Evolutionary conservation across 2,888 invertebrate species (phyloP).

Genomic region (Branchellion lobata): DNA sequence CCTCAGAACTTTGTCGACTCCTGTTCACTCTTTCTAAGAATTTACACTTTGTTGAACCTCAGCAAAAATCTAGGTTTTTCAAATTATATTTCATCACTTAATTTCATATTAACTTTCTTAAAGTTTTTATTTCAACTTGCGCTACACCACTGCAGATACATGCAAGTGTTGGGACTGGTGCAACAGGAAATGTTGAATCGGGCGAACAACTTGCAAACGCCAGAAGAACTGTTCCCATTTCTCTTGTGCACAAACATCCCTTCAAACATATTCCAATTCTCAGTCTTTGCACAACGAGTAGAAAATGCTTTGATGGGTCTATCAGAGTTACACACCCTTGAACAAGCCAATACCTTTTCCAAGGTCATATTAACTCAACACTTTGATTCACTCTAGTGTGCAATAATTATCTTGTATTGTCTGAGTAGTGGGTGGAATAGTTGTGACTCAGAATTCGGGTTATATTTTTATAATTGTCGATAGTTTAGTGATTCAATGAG

Average conservation of each 20-base stretch:
- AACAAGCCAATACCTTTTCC: background rate
- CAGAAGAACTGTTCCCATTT: background rate
- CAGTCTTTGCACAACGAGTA: background rate
- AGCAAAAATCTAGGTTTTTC: background rate
- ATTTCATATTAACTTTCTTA: no score
- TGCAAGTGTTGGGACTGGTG: background rate
- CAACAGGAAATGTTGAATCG: constrained; percentile 2
- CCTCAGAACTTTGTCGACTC: constrained; percentile 1
- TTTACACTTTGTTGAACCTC: background rate
- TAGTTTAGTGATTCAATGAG: no score
- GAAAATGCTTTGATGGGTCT: background rate
- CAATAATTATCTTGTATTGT: background rate
- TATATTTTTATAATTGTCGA: no score
- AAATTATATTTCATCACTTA: background rate
- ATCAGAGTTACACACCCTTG: background rate
- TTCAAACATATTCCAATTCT: background rate
- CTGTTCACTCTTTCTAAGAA: background rate
- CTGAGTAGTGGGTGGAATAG: no score
- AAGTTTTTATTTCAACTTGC: background rate
- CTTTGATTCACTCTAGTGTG: no score
- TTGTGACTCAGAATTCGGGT: no score
- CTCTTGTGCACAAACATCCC: background rate
- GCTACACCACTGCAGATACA: background rate
- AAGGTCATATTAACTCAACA: background rate
- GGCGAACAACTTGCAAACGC: background rate